phyloP scores from a whole-genome alignment of 2,888 invertebrate species.

The Itoplectis maculator region DNA sequence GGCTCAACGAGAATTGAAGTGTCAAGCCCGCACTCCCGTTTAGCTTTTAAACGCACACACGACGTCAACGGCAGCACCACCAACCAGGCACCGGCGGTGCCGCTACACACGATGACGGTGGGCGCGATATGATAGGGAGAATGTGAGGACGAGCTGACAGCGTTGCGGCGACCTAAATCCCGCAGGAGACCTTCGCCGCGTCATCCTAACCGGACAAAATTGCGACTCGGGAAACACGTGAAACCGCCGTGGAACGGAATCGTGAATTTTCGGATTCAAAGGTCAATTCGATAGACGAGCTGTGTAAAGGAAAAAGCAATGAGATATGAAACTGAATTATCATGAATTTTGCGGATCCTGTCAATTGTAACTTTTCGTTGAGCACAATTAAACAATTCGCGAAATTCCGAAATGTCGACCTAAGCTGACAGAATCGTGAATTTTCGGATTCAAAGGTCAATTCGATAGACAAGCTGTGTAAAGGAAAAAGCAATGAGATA shows the following conservation, averaged over 20 bases:
- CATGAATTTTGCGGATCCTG: background rate
- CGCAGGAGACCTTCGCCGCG: conserved; percentile 45
- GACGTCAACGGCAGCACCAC: conserved; percentile 19
- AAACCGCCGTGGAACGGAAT: background rate
- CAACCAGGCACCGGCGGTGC: background rate
- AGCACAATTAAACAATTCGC: too few relatives aligned
- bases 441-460: background rate
- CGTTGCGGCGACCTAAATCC: conserved; percentile 68
- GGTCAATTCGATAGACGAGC: background rate
- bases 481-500: background rate
- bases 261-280: background rate
- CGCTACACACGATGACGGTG: background rate
- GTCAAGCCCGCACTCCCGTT: conserved; percentile 8
- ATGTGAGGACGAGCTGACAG: conserved; percentile 54
- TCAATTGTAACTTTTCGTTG: background rate
- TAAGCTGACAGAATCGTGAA: background rate
- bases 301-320: background rate
- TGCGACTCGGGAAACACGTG: conserved; percentile 21
- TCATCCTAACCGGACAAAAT: conserved; percentile 22
- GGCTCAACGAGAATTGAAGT: conserved; percentile 27
- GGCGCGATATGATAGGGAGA: conserved; percentile 44
- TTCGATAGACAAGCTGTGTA: background rate
- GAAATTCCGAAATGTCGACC: too few relatives aligned
- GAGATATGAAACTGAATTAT: background rate
- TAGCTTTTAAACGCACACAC: conserved; percentile 1